Evolutionary conservation across 2,888 invertebrate genomes (phyloP).

Genomic region (Piscicola geometra): DNA sequence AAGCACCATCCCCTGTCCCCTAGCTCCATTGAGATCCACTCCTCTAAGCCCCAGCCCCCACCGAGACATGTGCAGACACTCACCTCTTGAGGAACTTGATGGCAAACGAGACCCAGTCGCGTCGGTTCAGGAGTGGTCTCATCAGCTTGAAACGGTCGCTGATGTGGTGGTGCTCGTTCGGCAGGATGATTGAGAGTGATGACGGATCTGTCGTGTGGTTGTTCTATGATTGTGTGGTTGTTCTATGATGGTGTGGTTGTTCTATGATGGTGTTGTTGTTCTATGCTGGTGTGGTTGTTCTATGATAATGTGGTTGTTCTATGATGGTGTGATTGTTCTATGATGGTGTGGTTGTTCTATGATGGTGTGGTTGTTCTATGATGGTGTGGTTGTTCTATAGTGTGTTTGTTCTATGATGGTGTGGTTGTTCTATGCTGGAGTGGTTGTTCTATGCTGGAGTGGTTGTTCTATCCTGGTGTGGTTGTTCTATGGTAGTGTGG

Average conservation of each 20-base stretch:
- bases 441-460: no score
- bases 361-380: no score
- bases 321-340: no score
- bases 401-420: no score
- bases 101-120: conserved; percentile 21
- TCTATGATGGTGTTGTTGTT: no score
- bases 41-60: neutral
- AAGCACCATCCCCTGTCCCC: neutral
- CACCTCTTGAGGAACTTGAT: conserved; percentile 9
- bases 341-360: no score
- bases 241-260: neutral
- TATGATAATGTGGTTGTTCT: no score
- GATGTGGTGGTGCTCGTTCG: conserved; percentile 31
- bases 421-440: neutral
- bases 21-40: neutral
- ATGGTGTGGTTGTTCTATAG: no score
- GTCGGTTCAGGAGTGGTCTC: conserved; percentile 16
- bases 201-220: neutral
- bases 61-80: neutral
- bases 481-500: no score
- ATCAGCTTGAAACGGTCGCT: conserved; percentile 26
- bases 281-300: no score
- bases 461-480: no score
- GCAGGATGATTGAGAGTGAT: conserved; percentile 25
- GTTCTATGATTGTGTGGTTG: neutral